A percentile compares a stretch with the other conserved stretches of the same genome.
phyloP scores from a whole-genome alignment of 2,113 vertebrate species.

The Sus scrofa region T2T-Sscrofa CM000823.6:11947001-11947500 shows the following conservation, averaged over 20 bases:
- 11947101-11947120: background rate
- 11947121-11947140: background rate
- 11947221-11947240: accelerated
- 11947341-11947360: background rate
- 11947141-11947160: background rate
- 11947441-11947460: background rate
- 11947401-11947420: background rate
- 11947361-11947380: background rate
- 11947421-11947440: background rate
- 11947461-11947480: background rate
- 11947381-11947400: accelerated
- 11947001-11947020: background rate
- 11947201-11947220: background rate
- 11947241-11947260: background rate
- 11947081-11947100: background rate
- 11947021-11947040: background rate
- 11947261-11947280: background rate
- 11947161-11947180: accelerated
- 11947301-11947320: background rate
- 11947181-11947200: accelerated
- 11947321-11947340: background rate
- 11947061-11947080: background rate
- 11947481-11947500: background rate
- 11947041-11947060: background rate
- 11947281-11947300: background rate